These are phyloP conservation scores for Prosopocoilus inquinatus DNA, from an alignment of 2,888 invertebrate genomes.

Conservation along the genomic window DNA sequence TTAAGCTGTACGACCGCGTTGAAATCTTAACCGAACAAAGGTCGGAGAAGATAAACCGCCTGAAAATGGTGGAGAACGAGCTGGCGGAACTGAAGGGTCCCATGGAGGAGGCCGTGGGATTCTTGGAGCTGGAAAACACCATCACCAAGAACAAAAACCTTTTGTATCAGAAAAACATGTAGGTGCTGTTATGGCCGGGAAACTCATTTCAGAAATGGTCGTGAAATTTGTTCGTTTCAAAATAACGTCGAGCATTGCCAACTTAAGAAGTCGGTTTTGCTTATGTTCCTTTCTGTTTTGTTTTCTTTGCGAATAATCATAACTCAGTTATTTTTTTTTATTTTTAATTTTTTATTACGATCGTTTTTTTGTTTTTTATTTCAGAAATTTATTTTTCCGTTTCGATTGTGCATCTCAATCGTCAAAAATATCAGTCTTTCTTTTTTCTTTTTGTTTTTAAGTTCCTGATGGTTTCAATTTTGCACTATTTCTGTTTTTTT, in stretches of 20 bases:
- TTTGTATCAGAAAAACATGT: conserved; percentile 69
- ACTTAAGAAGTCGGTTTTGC: conserved; percentile 6
- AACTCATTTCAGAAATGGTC: neutral
- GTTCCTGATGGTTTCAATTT: no score
- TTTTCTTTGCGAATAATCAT: no score
- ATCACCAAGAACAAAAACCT: conserved; percentile 67
- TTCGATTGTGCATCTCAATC: no score
- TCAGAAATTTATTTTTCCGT: no score
- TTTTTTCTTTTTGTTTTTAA: no score
- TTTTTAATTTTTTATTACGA: no score
- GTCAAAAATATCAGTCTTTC: no score
- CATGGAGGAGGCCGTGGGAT: conserved; percentile 74
- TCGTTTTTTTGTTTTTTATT: no score
- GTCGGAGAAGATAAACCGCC: conserved; percentile 79
- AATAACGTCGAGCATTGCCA: conserved; percentile 1
- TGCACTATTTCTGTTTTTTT: no score
- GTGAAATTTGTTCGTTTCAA: neutral
- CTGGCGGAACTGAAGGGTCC: conserved; percentile 75
- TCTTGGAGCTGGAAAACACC: conserved; percentile 77
- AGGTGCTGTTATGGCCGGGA: conserved; percentile 39
- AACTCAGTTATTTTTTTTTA: no score
- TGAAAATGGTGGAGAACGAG: conserved; percentile 79
- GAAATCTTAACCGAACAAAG: conserved; percentile 72
- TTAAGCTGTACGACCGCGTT: conserved; percentile 68
- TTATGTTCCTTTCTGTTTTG: no score